Evolutionary conservation across 2,797 vertebrate species (phyloP).

Genomic region (Myioborus miniatus): DNA sequence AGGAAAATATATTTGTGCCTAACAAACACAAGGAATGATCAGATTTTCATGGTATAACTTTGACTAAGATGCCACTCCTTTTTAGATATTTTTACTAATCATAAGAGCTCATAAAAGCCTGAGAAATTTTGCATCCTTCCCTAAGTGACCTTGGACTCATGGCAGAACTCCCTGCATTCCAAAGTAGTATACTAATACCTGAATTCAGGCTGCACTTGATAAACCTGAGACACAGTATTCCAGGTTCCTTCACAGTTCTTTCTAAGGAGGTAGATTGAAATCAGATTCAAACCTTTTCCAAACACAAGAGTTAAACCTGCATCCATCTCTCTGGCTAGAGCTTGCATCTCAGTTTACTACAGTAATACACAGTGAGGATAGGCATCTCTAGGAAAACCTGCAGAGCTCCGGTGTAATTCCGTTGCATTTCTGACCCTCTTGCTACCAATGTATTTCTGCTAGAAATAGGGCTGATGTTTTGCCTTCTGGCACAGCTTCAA

Average conservation of each 20-base stretch:
- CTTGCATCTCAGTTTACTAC: background rate
- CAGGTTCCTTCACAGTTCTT: background rate
- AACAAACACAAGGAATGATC: background rate
- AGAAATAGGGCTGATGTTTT: background rate
- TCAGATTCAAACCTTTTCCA: background rate
- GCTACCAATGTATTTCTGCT: background rate
- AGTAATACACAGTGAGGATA: background rate
- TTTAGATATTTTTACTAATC: background rate
- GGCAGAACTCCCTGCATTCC: background rate
- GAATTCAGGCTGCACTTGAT: background rate
- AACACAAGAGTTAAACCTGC: background rate
- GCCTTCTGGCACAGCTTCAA: background rate
- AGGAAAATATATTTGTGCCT: background rate
- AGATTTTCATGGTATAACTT: background rate
- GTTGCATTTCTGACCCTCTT: background rate
- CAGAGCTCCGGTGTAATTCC: background rate
- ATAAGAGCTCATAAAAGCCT: background rate
- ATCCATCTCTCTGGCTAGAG: background rate
- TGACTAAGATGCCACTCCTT: background rate
- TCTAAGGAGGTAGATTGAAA: background rate
- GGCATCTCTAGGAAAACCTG: background rate
- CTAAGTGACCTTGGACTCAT: accelerated
- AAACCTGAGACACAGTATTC: background rate
- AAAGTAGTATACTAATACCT: background rate
- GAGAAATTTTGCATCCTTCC: background rate